Conservation (phyloP, 2,797 vertebrate genomes). For the Poecilia wingei region DNA sequence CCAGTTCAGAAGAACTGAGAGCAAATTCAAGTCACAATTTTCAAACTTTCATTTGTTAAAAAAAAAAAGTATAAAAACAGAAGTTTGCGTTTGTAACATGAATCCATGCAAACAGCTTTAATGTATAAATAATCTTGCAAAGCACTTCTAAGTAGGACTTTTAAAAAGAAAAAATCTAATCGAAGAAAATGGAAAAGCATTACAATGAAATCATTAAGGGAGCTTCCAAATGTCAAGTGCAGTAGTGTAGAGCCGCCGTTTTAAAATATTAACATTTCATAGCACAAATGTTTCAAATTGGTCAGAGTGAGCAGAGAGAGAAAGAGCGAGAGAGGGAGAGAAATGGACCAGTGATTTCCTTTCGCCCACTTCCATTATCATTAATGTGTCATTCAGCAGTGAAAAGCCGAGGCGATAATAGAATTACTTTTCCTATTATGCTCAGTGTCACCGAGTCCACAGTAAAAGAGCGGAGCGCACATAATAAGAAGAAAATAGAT, state of each 20-base stretch:
- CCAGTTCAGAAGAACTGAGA: neutral
- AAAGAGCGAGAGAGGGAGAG: conserved; percentile 32
- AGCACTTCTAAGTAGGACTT: neutral
- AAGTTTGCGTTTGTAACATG: neutral
- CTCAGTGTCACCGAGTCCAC: conserved; percentile 51
- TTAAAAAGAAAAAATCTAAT: neutral
- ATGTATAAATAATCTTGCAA: neutral
- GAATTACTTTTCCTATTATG: conserved; percentile 65
- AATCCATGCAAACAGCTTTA: neutral
- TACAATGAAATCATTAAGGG: conserved; percentile 71
- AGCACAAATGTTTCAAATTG: conserved; percentile 42
- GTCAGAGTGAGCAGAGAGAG: conserved; percentile 22
- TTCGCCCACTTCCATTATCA: conserved; percentile 49
- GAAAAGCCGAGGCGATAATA: conserved; percentile 63
- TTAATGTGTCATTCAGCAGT: conserved; percentile 62
- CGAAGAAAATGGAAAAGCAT: conserved; percentile 44
- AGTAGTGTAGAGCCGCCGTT: conserved; percentile 42
- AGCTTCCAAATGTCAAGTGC: conserved; percentile 59
- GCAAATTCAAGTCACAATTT: neutral
- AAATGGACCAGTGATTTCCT: conserved; percentile 50
- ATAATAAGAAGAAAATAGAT: conserved; percentile 24
- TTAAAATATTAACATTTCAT: conserved; percentile 72
- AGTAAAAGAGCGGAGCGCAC: conserved; percentile 45
- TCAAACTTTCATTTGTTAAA: neutral
- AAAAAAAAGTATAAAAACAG: neutral